Evolutionary conservation across 2,888 invertebrate genomes (phyloP), one percentile per base, ranked within the genome.

Genomic region (Calameuta pallipes): DNA sequence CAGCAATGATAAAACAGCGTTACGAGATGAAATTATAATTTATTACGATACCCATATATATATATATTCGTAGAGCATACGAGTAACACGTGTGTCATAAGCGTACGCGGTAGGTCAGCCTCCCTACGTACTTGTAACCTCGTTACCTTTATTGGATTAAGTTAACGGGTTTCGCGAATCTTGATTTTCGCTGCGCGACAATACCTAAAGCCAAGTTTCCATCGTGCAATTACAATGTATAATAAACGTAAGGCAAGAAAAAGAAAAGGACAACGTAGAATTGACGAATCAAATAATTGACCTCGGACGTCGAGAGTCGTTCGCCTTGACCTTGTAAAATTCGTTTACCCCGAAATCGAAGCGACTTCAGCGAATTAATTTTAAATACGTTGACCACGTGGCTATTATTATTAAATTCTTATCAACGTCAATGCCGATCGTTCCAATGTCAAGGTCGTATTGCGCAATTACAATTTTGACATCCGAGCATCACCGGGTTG

Each of bases 61-160:
- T 33, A 33, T 12, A 12, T 15, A 15, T 4, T 15, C 6, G 6
- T 6, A 13, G 13, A 13, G 41, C 9, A 56, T 23, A 23, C 9
- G 23, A 6, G 41, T 6, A 56, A 56, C 41, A 6, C 4, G 15
- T 4, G 36, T 36, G 36, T 56, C 23, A 6, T 56, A 23, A 23
- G 36, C 6, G 41, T 23, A 56, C 23, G 15, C 0, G 41, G 6
- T 15, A 6, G 23, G 6, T 56, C 23, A 56, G 41, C 6, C 6
- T 56, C 23, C 41, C 4, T 23, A 30, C 31, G 41, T 41, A 31
- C 33, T 13, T 70, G 81, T 86, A 87, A 87, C 83, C 84, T 85
- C 80, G 83, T 87, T 87, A 87, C 78, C 79, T 82, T 80, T 85
- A 87, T 87, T 85, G 80, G 83, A 87, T 87, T 84, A 85, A 70